A percentile compares a stretch with the other conserved stretches of the same genome.
These are phyloP conservation scores for Tenthredo mesomela DNA, from an alignment of 2,888 invertebrate species.

Conservation along the genomic window DNA sequence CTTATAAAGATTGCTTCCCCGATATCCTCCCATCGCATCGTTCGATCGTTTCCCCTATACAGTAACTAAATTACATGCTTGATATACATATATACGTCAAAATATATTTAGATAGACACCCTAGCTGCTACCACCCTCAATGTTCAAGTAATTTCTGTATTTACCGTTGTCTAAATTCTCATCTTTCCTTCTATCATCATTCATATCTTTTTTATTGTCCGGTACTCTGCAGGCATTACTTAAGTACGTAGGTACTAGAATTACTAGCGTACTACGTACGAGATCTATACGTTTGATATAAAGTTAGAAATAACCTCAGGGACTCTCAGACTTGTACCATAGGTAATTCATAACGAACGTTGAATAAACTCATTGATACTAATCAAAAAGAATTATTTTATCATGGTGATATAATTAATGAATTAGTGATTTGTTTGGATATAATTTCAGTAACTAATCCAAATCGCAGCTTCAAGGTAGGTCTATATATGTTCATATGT, in stretches of 20 bases:
- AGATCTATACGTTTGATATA: background rate
- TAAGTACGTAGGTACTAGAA: background rate
- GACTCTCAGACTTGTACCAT: background rate
- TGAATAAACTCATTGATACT: background rate
- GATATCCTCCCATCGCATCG: slow-evolving; percentile 25
- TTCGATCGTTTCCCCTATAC: slow-evolving; percentile 19
- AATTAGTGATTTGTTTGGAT: background rate
- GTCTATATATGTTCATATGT: background rate
- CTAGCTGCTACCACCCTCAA: slow-evolving; percentile 17
- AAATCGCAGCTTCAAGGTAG: background rate
- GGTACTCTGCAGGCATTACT: background rate
- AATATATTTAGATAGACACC: slow-evolving; percentile 37
- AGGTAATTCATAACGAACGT: background rate
- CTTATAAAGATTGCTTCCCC: slow-evolving; percentile 30
- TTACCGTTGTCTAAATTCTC: slow-evolving; percentile 30
- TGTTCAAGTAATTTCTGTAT: slow-evolving; percentile 29
- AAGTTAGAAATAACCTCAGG: background rate
- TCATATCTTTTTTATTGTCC: slow-evolving; percentile 6
- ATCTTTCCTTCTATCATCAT: background rate
- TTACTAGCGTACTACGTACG: background rate
- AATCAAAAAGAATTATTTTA: background rate
- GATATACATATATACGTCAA: background rate
- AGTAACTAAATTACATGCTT: slow-evolving; percentile 22
- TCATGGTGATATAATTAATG: background rate
- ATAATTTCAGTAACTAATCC: background rate